A percentile compares a stretch with the other conserved stretches of the same genome.
phyloP scores from a whole-genome alignment of 2,113 vertebrate species.

The Chaenocephalus aceratus region DNA sequence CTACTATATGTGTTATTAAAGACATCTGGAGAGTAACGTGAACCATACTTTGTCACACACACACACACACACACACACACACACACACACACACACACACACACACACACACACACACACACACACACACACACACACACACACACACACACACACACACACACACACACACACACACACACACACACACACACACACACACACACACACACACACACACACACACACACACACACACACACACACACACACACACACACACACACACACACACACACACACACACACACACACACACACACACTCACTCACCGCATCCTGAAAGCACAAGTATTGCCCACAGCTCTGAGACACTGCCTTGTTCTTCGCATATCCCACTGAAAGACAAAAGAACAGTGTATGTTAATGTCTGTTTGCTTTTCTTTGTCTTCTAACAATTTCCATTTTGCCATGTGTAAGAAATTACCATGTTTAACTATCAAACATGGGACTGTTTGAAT shows the following conservation, averaged over 20 bases:
- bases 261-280: constrained; percentile 9
- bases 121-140: constrained; percentile 92
- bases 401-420: not conserved
- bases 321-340: constrained; percentile 93
- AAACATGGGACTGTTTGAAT: not conserved
- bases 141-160: constrained; percentile 92
- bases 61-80: constrained; percentile 13
- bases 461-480: not conserved
- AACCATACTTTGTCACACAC: constrained; percentile 14
- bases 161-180: constrained; percentile 67
- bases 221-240: constrained; percentile 92
- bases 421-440: not conserved
- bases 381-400: constrained; percentile 65
- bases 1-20: constrained; percentile 38
- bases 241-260: constrained; percentile 5
- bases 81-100: constrained; percentile 19
- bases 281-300: constrained; percentile 6
- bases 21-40: constrained; percentile 18
- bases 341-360: constrained; percentile 91
- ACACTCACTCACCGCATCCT: constrained; percentile 92
- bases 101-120: constrained; percentile 92
- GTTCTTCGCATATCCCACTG: constrained; percentile 98
- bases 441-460: not conserved
- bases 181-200: constrained; percentile 7
- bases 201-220: constrained; percentile 67